Evolutionary conservation across 2,888 invertebrate genomes (phyloP), one percentile per base, ranked within the genome.

Genomic region (Siphlonurus alternatus): DNA sequence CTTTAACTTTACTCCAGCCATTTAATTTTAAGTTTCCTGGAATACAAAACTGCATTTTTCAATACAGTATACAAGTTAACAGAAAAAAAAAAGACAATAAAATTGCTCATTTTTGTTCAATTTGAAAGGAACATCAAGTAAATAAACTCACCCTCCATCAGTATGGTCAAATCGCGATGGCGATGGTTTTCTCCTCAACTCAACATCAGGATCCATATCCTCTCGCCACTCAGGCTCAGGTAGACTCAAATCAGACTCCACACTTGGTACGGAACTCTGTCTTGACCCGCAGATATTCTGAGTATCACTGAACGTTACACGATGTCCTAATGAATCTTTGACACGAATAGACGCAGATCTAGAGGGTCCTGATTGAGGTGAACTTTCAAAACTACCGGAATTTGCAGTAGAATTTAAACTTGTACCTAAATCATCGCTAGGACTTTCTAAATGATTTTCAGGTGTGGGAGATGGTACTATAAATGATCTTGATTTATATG

Each of bases 401-500:
- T 83, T 80, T 76, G 79, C 80, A 69, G 78, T 79, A 66, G 75
- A 2, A 72, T 56, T 56, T n/a, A 56, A 56, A n/a, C 22, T 56
- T 5, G 19, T 56, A 20, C 56, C 56, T 56, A 56, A 56, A 56
- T 56, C 56, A 56, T 56, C 56, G 20, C 5, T 56, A 20, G 56
- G 56, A 56, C 19, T 56, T 71, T 82, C 81, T 54, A 81, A 73
- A 51, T 79, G 75, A 65, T 81, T 80, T 70, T 86, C 86, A 1
- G 82, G 81, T 67, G 83, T 83, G 1, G 85, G 83, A 59, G 85
- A 82, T 1, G 84, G 83, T 51, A 84, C 86, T 20, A 89, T 83
- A 74, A 89, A 89, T 0, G 89, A 89, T 70, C 86, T 82, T 25
- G 88, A 88, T 67, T 89, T 81, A 74, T 85, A 86, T 19, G 88